Conservation (phyloP, 2,797 vertebrate species). For the Hemitrygon akajei region DNA sequence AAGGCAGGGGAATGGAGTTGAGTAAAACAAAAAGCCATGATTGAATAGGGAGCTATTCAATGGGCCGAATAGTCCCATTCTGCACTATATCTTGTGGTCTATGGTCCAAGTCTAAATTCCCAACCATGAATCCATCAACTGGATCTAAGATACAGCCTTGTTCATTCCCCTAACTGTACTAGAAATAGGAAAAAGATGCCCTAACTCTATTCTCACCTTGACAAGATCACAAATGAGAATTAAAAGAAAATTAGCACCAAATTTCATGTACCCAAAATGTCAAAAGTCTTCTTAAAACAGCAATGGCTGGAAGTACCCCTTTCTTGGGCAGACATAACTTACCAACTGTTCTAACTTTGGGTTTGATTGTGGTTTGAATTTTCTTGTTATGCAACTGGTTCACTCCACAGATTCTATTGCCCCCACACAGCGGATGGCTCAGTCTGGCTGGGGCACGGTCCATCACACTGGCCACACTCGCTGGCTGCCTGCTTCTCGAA, state of each 20-base stretch:
- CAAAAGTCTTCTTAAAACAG: background rate
- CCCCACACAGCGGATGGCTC: background rate
- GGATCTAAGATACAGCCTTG: background rate
- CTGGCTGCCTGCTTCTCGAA: background rate
- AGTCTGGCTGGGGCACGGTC: background rate
- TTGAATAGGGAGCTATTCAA: no score
- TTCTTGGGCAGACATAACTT: background rate
- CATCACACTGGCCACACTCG: background rate
- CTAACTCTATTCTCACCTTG: background rate
- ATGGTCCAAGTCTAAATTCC: no score
- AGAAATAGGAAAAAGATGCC: background rate
- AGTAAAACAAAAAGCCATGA: no score
- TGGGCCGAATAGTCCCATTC: no score
- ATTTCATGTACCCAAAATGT: no score
- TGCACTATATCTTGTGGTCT: no score
- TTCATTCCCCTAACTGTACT: background rate
- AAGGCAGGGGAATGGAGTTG: no score
- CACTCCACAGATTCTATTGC: background rate
- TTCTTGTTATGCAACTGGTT: background rate
- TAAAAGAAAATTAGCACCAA: background rate
- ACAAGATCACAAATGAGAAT: background rate
- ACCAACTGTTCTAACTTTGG: background rate
- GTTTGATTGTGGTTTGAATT: constrained; percentile 1
- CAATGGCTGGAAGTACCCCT: background rate
- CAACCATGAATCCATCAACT: background rate